Base-by-base conservation (phyloP, 2,113 vertebrate species). In the Sprattus sprattus region DNA sequence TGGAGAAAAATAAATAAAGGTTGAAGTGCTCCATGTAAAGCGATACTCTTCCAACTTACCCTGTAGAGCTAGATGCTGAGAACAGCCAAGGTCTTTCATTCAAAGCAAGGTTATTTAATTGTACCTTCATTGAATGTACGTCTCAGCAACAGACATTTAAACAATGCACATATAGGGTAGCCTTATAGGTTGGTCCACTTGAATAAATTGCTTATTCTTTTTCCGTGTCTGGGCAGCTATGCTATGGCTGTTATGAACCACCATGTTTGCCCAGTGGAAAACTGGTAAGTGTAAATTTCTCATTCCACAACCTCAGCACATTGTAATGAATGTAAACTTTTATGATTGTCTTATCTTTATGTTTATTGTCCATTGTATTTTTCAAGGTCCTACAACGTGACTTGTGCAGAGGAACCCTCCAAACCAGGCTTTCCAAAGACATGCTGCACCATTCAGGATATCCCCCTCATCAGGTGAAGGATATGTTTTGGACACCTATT, bases 191-290 rank as follows among this genome's bases (percentile, higher is more conserved):
- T 25, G 9, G 1, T 67, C 9, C 25, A 67, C n/a, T 67, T 67
- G 1, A 67, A 78, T 16, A 32, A 28, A 44, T 78, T 39, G 82
- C 71, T 15, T 60, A 45, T 86, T 1, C 75, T 83, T 28, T 81
- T 60, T 39, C 47, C 82, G 75, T 86, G 54, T 84, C 39, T 81
- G 80, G 81, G 3, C 90, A 98, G 97, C 88, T 98, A 98, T 80
- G 96, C 97, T 92, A 98, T 98, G 97, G 97, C 97, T 80, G 96
- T 98, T 92, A 97, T 97, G 97, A 98, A 98, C 94, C 97, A 95
- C 92, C 97, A 98, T 45, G 97, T 97, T 83, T 98, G 97, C 93
- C 97, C 97, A 32, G 96, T 98, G 89, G 97, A 97, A 91, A 98
- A 98, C 95, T 98, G 97, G 97, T 97, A 92, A 91, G 95, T 86